Base-by-base conservation (phyloP, 2,888 invertebrate genomes). In the Mayetiola destructor region DNA sequence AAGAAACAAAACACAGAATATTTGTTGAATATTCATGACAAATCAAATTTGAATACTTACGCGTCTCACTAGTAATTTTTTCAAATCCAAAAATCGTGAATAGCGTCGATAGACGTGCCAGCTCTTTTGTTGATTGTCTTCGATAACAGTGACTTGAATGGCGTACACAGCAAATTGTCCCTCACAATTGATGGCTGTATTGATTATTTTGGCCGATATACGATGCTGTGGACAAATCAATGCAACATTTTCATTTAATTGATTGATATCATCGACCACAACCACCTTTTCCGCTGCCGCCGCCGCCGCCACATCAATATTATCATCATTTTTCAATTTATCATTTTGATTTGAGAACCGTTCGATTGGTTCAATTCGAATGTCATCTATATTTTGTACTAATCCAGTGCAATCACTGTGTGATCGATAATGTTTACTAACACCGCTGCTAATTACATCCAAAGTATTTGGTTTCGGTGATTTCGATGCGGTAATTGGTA, bases 21-120 rank as follows among this genome's bases (percentile, higher is more conserved):
- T n/a, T n/a, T n/a, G n/a, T n/a, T n/a, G n/a, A n/a, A n/a, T n/a
- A n/a, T n/a, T n/a, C n/a, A 29, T 16, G 21, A 40, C 20, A 12
- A 12, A 21, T 56, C 30, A 23, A 18, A 14, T 21, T 29, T 48
- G 48, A 35, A 6, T 32, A 55, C 35, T 4, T 23, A 58, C 57
- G 40, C 58, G 58, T 59, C 62, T 59, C 54, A 64, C 64, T 66
- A 81, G 80, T 72, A 78, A 81, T 58, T 86, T 85, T 66, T 86
- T 85, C 18, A 96, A 76, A 67, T 92, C 91, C 66, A 93, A 81
- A 72, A 96, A 96, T 72, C 95, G 94, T 20, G 92, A 93, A 69
- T 94, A 96, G 65, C 95, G 74, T 63, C 95, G 76, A 65, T 92
- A 90, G 59, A 94, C 88, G 66, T 92, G 91, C 91, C 93, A 94